Conservation (phyloP, 2,797 vertebrate species). For the Adelosebastes latens region DNA sequence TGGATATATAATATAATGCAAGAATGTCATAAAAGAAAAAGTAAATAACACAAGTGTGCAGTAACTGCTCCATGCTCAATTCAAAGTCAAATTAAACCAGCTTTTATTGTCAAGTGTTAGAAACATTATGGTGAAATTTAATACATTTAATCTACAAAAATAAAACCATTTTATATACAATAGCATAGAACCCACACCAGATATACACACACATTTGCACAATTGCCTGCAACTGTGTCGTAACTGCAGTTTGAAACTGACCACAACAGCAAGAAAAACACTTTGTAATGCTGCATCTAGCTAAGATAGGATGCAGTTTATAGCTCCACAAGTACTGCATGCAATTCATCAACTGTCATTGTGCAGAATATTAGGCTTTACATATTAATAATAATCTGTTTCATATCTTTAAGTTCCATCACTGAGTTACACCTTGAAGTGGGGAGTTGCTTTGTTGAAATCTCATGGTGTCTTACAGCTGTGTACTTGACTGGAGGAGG, state of each 20-base stretch:
- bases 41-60: background rate
- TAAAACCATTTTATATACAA: background rate
- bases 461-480: conserved; percentile 38
- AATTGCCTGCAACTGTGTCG: background rate
- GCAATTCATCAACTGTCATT: background rate
- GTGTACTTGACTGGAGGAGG: conserved; percentile 81
- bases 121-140: background rate
- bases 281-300: background rate
- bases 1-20: background rate
- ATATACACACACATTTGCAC: background rate
- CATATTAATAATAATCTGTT: background rate
- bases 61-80: background rate
- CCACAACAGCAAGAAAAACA: background rate
- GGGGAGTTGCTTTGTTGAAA: conserved; percentile 18
- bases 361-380: background rate
- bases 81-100: background rate
- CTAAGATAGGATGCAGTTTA: background rate
- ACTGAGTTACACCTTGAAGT: conserved; percentile 45
- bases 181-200: background rate
- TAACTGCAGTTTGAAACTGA: background rate
- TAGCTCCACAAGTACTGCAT: background rate
- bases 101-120: background rate
- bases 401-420: background rate
- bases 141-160: background rate
- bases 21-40: background rate